Conservation (phyloP, 2,888 invertebrate species). For the Hipparchia sbordonii region DNA sequence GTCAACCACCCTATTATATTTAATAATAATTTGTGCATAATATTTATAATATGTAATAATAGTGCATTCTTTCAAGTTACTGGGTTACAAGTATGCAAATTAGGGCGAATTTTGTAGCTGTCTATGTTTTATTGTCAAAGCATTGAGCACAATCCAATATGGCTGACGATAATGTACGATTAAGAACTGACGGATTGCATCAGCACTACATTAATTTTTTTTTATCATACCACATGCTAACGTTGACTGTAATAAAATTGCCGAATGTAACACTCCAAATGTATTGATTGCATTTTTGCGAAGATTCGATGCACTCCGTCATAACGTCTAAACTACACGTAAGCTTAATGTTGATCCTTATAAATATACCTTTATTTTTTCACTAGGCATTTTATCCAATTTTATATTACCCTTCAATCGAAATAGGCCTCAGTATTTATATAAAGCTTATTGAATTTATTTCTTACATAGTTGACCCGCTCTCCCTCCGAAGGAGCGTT, state of each 20-base stretch:
- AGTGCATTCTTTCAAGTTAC: neutral
- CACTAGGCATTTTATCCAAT: neutral
- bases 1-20: too few relatives aligned
- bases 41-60: neutral
- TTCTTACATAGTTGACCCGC: slow-evolving; percentile 77
- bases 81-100: neutral
- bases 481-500: slow-evolving; percentile 81
- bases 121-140: neutral
- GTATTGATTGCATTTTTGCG: too few relatives aligned
- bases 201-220: too few relatives aligned
- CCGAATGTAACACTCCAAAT: too few relatives aligned
- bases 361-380: neutral
- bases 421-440: slow-evolving; percentile 13
- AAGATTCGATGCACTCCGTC: too few relatives aligned
- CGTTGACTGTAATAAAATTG: too few relatives aligned
- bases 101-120: neutral
- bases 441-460: slow-evolving; percentile 45
- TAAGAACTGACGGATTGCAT: neutral
- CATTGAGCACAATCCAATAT: too few relatives aligned
- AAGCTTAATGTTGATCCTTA: neutral
- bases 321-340: neutral
- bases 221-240: too few relatives aligned
- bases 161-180: too few relatives aligned
- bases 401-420: neutral
- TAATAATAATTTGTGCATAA: neutral